Conservation (phyloP, 1,140 invertebrate species). For the Papilio aristodemus region DNA sequence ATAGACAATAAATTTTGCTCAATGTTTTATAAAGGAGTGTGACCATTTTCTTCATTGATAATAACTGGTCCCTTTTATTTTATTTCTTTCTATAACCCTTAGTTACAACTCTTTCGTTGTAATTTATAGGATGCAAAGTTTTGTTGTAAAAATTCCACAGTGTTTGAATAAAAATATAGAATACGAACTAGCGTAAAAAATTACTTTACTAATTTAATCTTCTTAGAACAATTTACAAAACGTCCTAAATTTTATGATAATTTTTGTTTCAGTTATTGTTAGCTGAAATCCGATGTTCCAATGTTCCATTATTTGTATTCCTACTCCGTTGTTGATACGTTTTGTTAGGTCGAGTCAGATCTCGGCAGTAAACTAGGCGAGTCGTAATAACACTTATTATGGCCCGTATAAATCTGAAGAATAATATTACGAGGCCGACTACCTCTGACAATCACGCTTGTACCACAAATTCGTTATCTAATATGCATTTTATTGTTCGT, state of each 20-base stretch:
- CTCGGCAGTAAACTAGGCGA: constrained; percentile 22
- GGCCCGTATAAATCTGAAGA: constrained; percentile 39
- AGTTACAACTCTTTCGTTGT: too few relatives aligned
- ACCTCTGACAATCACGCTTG: constrained; percentile 58
- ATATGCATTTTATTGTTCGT: constrained; percentile 71
- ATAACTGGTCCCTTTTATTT: not conserved
- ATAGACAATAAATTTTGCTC: not conserved
- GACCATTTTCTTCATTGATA: not conserved
- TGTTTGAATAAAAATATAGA: too few relatives aligned
- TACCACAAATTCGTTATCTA: constrained; percentile 70
- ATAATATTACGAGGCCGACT: constrained; percentile 38
- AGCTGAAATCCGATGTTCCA: not conserved
- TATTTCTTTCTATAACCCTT: not conserved
- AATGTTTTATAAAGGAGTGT: constrained; percentile 1
- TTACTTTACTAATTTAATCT: too few relatives aligned
- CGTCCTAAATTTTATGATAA: too few relatives aligned
- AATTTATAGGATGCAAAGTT: too few relatives aligned
- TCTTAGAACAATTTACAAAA: too few relatives aligned
- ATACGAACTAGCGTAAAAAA: too few relatives aligned
- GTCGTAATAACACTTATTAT: constrained; percentile 31
- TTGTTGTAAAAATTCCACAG: too few relatives aligned
- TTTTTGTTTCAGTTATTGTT: not conserved
- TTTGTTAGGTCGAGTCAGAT: constrained; percentile 25
- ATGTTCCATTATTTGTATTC: constrained; percentile 1
- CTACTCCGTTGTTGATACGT: not conserved